Conservation (phyloP, 2,113 vertebrate genomes). For the Microcebus tavaratra region DNA sequence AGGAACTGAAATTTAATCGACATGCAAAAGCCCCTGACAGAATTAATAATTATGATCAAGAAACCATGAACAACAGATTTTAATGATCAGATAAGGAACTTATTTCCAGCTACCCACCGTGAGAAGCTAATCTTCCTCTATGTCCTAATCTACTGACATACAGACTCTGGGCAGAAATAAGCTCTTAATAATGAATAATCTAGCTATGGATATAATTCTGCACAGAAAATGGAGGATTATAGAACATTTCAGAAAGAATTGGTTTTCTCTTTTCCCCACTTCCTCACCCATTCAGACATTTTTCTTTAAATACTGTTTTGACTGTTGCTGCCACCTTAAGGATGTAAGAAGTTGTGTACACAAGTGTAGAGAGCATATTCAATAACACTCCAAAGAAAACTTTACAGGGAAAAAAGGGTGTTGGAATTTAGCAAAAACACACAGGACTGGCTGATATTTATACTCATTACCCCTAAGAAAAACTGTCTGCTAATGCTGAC, state of each 20-base stretch:
- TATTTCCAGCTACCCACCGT: constrained; percentile 75
- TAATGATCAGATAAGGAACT: constrained; percentile 85
- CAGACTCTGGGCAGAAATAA: constrained; percentile 81
- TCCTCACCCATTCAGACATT: background rate
- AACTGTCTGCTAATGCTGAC: background rate
- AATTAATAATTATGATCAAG: constrained; percentile 85
- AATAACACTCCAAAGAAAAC: background rate
- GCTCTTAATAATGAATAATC: constrained; percentile 86
- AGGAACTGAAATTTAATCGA: constrained; percentile 51
- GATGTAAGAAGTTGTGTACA: background rate
- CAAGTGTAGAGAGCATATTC: background rate
- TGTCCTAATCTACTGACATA: constrained; percentile 83
- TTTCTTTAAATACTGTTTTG: constrained; percentile 58
- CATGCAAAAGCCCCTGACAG: constrained; percentile 68
- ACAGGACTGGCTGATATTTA: background rate
- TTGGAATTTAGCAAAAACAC: background rate
- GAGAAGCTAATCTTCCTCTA: constrained; percentile 82
- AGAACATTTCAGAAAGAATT: constrained; percentile 68
- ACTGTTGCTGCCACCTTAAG: constrained; percentile 76
- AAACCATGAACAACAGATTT: constrained; percentile 75
- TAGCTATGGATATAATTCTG: constrained; percentile 76
- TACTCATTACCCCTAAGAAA: background rate
- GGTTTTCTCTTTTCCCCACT: background rate
- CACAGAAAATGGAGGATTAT: constrained; percentile 83
- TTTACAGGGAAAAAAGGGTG: rapidly evolving